Evolutionary conservation across 2,888 invertebrate species (phyloP).

Genomic region (Tetragnatha montana): DNA sequence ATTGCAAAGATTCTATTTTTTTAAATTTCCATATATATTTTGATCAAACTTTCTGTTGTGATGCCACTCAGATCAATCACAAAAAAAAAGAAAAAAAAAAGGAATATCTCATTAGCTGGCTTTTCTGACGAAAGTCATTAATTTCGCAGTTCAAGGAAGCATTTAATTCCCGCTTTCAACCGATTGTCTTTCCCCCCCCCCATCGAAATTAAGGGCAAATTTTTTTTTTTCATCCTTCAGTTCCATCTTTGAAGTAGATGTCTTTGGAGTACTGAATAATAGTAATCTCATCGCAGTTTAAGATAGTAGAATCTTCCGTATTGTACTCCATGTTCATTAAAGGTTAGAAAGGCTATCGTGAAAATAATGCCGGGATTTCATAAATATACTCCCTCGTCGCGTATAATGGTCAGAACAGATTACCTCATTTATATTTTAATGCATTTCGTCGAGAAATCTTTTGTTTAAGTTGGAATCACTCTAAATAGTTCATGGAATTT

Average conservation of each 20-base stretch:
- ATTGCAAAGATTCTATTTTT: neutral
- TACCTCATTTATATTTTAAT: too few species aligned
- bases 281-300: neutral
- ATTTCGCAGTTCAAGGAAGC: slow-evolving; percentile 35
- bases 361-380: too few species aligned
- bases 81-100: slow-evolving; percentile 10
- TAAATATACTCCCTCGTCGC: too few species aligned
- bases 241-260: neutral
- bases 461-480: too few species aligned
- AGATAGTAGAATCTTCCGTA: neutral
- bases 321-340: too few species aligned
- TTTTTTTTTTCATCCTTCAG: neutral
- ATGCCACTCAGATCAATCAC: neutral
- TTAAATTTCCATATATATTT: neutral
- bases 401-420: too few species aligned
- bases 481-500: too few species aligned
- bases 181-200: neutral
- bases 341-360: too few species aligned
- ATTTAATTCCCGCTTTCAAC: neutral
- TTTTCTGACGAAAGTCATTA: slow-evolving; percentile 28
- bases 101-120: slow-evolving; percentile 12
- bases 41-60: neutral
- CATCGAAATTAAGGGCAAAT: slow-evolving; percentile 10
- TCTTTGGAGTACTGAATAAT: too few species aligned
- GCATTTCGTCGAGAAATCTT: too few species aligned